Conservation (phyloP, 2,797 vertebrate species). For the Sternarchorhynchus goeldii region DNA sequence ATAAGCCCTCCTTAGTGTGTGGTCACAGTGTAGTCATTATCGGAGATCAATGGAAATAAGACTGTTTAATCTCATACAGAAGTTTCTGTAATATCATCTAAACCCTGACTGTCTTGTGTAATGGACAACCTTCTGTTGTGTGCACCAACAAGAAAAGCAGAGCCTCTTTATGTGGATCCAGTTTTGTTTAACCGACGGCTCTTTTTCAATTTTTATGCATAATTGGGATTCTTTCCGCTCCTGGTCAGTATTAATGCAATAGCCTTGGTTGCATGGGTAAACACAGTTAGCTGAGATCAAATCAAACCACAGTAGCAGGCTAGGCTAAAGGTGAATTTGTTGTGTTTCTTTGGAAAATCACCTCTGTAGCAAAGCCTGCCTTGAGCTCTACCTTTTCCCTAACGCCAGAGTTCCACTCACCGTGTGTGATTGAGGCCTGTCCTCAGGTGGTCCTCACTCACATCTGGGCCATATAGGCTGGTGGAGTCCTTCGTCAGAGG, state of each 20-base stretch:
- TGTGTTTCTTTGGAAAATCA: slow-evolving; percentile 7
- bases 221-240: no score
- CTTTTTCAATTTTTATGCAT: no score
- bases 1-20: not conserved
- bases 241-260: no score
- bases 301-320: not conserved
- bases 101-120: not conserved
- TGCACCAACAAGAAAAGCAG: not conserved
- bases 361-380: not conserved
- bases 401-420: not conserved
- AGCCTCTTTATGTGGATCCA: not conserved
- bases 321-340: slow-evolving; percentile 2
- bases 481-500: slow-evolving; percentile 2
- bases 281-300: not conserved
- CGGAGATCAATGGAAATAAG: not conserved
- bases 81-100: not conserved
- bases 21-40: not conserved
- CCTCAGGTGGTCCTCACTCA: not conserved
- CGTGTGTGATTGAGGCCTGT: not conserved
- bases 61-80: not conserved
- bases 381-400: not conserved
- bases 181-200: not conserved
- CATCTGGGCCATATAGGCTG: slow-evolving; percentile 1
- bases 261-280: not conserved
- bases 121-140: slow-evolving; percentile 5